Evolutionary conservation across 2,888 invertebrate genomes (phyloP).

Genomic region (Cryptus viduatorius): DNA sequence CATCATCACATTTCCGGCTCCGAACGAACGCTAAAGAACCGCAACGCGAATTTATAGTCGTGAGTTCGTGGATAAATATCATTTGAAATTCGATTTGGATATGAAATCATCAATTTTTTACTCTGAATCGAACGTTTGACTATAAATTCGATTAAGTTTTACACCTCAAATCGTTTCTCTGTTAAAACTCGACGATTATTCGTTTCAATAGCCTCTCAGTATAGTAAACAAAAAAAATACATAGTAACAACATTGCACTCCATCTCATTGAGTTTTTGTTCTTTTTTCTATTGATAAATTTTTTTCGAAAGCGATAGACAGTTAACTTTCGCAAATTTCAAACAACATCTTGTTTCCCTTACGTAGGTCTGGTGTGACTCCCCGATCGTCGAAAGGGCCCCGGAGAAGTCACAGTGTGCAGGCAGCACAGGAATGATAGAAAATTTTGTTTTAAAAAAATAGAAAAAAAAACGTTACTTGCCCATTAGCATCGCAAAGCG

Average conservation of each 20-base stretch:
- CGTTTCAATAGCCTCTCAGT: neutral
- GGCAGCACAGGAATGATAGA: conserved; percentile 83
- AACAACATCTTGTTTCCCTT: conserved; percentile 10
- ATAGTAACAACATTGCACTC: neutral
- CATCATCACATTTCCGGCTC: neutral
- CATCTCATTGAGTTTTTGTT: conserved; percentile 12
- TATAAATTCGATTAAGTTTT: neutral
- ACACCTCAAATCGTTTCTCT: neutral
- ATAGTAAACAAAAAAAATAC: conserved; percentile 11
- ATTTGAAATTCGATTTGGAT: neutral
- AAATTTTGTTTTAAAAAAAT: conserved; percentile 56
- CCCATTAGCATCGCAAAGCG: conserved; percentile 9
- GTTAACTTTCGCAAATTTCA: neutral
- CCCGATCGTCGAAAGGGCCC: conserved; percentile 17
- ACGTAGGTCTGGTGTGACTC: conserved; percentile 5
- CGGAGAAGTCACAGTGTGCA: conserved; percentile 72
- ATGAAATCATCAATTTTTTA: neutral
- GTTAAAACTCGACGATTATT: neutral
- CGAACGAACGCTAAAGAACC: neutral
- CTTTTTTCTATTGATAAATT: conserved; percentile 6
- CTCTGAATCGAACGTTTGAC: neutral
- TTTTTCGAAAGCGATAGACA: conserved; percentile 2
- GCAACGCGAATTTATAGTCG: neutral
- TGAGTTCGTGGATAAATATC: neutral
- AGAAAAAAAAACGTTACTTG: conserved; percentile 26